Evolutionary conservation across 2,888 invertebrate genomes (phyloP), one percentile per base, ranked within the genome.

Genomic region (Prenolepis imparis): DNA sequence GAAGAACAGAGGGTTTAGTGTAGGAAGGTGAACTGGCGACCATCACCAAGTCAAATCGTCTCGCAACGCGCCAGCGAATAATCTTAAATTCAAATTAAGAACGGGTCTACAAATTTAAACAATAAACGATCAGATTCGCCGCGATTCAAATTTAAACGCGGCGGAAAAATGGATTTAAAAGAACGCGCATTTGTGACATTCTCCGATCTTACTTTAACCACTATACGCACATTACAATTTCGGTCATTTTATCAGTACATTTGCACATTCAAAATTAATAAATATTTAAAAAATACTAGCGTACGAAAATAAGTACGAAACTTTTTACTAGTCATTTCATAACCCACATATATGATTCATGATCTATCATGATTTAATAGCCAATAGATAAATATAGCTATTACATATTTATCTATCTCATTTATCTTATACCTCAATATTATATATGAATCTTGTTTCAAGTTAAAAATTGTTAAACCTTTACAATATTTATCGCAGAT

Each of bases 31-130:
- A 88, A 90, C 90, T 90, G 90, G 91, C 92, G 91, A 93, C 92
- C 92, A 93, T 93, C 93, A 93, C 93, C 93, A 93, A 93, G 93
- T 93, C 93, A 93, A 93, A 93, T 93, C 91, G 93, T 92, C 92
- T 92, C 92, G 91, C 93, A 93, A 93, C 93, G 93, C 93, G 93
- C 93, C 93, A 92, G 93, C 91, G 93, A 93, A 93, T 93, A 93
- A 93, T 93, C 93, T 93, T 93, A 93, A 93, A 93, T 93, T 93
- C 93, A 93, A 93, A 93, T 93, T 93, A 93, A 93, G 93, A 93
- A 90, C 91, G 91, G 93, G 93, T 93, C 93, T 93, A 93, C 93
- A 93, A 93, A 93, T 93, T 93, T 93, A 93, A 93, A 93, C 93
- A 93, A 93, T 93, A 93, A 93, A 93, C 93, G 93, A 93, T 93